A percentile compares a stretch with the other conserved stretches of the same genome.
Evolutionary conservation across 2,888 invertebrate genomes (phyloP).

Genomic region (Podotricha telesiphe): DNA sequence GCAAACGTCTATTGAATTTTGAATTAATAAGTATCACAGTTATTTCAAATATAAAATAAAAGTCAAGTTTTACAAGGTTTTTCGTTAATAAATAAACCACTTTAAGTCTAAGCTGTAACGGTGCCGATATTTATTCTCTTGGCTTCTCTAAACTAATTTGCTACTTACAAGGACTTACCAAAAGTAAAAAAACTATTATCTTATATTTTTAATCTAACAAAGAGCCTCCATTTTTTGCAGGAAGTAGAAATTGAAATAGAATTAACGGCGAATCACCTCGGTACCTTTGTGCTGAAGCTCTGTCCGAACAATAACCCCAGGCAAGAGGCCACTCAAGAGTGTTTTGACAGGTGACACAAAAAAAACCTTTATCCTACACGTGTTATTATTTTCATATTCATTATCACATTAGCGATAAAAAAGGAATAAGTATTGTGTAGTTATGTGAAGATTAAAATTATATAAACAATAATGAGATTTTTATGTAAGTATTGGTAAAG

Average conservation of each 20-base stretch:
- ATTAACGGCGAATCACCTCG: conserved; percentile 94
- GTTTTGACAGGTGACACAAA: conserved; percentile 87
- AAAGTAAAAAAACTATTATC: background rate
- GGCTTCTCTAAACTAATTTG: background rate
- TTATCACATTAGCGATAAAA: background rate
- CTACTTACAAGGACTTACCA: background rate
- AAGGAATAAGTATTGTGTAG: background rate
- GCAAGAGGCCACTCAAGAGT: conserved; percentile 90
- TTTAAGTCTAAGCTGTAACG: conserved; percentile 5
- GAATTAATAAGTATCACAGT: too few relatives aligned
- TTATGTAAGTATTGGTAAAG: background rate
- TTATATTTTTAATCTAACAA: background rate
- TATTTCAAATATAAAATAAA: too few relatives aligned
- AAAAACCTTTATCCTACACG: background rate
- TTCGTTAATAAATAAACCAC: too few relatives aligned
- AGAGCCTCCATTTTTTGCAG: conserved; percentile 61
- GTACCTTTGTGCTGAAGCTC: conserved; percentile 92
- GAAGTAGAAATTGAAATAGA: conserved; percentile 94
- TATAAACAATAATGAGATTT: background rate
- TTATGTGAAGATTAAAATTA: background rate
- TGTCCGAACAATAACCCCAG: conserved; percentile 93
- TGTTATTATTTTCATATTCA: conserved; percentile 8
- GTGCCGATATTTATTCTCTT: background rate
- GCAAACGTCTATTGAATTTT: too few relatives aligned
- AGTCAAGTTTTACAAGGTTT: too few relatives aligned